Base-by-base conservation (phyloP, 2,113 vertebrate species). In the Nanorana parkeri region DNA sequence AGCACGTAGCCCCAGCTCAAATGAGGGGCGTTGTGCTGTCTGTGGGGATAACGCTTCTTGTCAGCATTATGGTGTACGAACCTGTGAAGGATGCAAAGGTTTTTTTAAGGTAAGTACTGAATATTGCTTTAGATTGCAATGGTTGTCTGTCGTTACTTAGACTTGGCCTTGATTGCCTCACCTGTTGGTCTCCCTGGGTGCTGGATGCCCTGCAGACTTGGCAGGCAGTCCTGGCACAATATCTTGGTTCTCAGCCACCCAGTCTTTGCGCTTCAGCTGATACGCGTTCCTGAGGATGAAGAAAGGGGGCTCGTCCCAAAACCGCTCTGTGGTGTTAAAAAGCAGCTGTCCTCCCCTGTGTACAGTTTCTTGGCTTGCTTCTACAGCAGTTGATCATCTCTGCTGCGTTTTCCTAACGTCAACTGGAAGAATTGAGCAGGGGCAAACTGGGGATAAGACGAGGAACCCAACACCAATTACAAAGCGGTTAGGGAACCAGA, bases 81-180 rank as follows among this genome's bases (percentile, higher is more conserved):
- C 97, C 87, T 98, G 97, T 51, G 97, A 99, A 86, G 97, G 97
- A 72, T 99, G 97, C 90, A 99, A 99, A 86, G 97, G 97, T 10
- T 98, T 99, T 90, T 99, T 99, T 90, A 98, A 98, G 96, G 97
- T 99, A 92, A 90, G 79, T 36, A 24, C 17, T 24, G 17, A n/a
- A n/a, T 17, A 28, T 47, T 1, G 7, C 7, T 68, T 24, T 63
- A 1, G 5, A 41, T 24, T 58, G 8, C 5, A 58, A n/a, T 47
- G 17, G 28, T 68, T 68, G 17, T 5, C 55, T 68, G 28, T 64
- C 7, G 21, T 20, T 68, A 63, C 16, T 56, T 78, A 41, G 51
- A 28, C 24, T 52, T 51, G 4, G 21, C 58, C 16, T 11, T 24
- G 24, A 21, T 80, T 78, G 75, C 68, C 41, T 78, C 41, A 63